Conservation (phyloP, 2,888 invertebrate species). For the Drosophila prolongata region DNA sequence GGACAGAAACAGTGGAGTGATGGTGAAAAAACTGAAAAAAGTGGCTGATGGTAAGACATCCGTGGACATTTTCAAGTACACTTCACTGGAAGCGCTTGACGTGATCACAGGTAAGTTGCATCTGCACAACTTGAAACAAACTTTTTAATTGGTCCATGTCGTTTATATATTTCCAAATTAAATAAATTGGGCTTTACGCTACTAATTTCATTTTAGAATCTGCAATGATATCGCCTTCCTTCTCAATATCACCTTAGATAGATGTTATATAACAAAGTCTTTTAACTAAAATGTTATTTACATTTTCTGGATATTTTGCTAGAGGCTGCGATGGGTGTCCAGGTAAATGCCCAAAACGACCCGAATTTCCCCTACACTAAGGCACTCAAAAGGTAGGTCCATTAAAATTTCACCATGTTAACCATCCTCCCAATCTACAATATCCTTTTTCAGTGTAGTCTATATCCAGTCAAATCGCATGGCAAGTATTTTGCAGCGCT, state of each 20-base stretch:
- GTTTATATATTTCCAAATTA: too few species aligned
- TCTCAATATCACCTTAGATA: too few species aligned
- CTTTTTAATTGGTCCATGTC: too few species aligned
- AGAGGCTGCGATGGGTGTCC: slow-evolving; percentile 3
- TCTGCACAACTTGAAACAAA: too few species aligned
- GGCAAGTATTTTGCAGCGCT: not conserved
- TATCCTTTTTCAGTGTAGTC: not conserved
- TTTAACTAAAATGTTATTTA: not conserved
- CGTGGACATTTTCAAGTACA: not conserved
- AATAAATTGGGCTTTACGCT: too few species aligned
- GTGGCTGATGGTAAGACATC: slow-evolving; percentile 1
- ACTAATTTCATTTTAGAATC: too few species aligned
- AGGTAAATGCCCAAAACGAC: not conserved
- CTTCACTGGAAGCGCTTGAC: not conserved
- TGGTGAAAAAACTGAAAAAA: not conserved
- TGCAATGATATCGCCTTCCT: too few species aligned
- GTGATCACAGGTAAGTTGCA: slow-evolving; percentile 9
- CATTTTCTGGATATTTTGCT: not conserved
- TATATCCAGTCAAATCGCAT: not conserved
- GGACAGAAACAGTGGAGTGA: slow-evolving; percentile 1
- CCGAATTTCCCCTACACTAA: not conserved
- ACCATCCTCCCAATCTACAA: not conserved
- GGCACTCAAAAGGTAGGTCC: not conserved
- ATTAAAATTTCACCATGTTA: too few species aligned
- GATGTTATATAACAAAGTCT: too few species aligned